phyloP scores from a whole-genome alignment of 2,113 vertebrate species.

The Bos indicus region DNA sequence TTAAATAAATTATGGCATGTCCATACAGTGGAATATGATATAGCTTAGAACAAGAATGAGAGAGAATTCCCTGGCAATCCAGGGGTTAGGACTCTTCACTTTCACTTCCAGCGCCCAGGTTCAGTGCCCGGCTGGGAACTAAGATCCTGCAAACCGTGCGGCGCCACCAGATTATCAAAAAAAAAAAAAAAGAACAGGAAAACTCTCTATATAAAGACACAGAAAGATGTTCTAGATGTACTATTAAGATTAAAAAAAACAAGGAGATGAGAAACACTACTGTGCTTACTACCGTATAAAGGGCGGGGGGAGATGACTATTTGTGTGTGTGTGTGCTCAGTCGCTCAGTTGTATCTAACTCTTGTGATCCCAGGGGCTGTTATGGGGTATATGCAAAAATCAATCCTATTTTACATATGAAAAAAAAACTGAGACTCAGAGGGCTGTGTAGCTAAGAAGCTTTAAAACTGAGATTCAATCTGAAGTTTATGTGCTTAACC shows the following conservation, averaged over 20 bases:
- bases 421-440: not conserved
- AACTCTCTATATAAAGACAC: not conserved
- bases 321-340: not conserved
- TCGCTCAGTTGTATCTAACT: not conserved
- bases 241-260: not conserved
- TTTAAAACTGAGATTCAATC: not conserved
- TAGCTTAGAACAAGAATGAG: not conserved
- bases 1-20: not conserved
- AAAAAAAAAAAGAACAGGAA: not conserved
- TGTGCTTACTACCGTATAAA: not conserved
- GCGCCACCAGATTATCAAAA: not conserved
- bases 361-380: not conserved
- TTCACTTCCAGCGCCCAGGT: not conserved
- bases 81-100: not conserved
- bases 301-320: not conserved
- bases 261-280: not conserved
- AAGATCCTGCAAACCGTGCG: not conserved
- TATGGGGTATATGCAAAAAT: not conserved
- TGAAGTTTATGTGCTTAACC: not conserved
- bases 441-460: not conserved
- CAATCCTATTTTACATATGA: not conserved
- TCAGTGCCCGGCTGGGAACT: not conserved
- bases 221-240: not conserved
- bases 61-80: not conserved
- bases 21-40: not conserved